phyloP scores from a whole-genome alignment of 2,797 vertebrate species.

The Poeciliopsis presidionis region DNA sequence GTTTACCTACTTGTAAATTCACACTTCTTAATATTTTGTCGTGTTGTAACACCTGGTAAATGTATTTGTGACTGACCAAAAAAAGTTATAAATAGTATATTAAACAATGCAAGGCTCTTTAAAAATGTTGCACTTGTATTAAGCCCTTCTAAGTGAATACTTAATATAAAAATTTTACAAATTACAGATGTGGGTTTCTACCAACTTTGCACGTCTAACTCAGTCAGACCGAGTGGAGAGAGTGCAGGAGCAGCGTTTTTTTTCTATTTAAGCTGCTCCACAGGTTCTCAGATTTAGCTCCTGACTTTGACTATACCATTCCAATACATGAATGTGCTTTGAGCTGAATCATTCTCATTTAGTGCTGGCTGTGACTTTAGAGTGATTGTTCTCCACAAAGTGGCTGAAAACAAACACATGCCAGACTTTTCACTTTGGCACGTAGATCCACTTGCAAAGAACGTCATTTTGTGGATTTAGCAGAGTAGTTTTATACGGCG shows the following conservation, averaged over 20 bases:
- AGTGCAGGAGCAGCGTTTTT: neutral
- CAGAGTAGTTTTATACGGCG: neutral
- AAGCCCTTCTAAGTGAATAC: neutral
- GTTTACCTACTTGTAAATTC: neutral
- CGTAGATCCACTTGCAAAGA: neutral
- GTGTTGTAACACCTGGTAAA: neutral
- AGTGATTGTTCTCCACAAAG: neutral
- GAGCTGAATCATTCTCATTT: neutral
- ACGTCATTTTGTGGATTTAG: neutral
- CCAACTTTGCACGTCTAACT: neutral
- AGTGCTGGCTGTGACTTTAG: neutral
- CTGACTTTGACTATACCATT: neutral
- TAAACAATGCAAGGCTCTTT: neutral
- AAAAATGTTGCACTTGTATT: neutral
- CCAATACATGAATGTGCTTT: neutral
- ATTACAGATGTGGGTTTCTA: neutral
- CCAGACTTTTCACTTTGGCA: neutral
- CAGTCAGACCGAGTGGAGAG: neutral
- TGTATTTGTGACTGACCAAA: neutral
- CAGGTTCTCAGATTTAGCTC: neutral
- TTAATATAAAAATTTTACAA: neutral
- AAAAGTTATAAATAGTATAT: neutral
- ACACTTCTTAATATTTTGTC: neutral
- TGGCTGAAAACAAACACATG: neutral
- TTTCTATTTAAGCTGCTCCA: neutral